Evolutionary conservation across 2,113 vertebrate species (phyloP).

Genomic region (Chloebia gouldiae): DNA sequence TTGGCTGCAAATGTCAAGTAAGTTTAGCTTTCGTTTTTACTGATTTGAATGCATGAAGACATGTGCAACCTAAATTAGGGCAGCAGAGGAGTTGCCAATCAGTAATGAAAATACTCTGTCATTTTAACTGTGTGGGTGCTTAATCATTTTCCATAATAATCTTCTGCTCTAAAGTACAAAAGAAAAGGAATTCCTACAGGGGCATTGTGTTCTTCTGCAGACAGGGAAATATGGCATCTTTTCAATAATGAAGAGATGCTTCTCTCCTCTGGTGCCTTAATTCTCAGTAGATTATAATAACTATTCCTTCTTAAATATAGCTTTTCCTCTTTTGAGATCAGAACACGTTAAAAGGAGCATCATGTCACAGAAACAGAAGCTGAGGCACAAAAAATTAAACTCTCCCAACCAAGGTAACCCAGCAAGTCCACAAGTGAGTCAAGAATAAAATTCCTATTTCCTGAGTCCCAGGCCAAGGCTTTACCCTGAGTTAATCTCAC

Average conservation of each 20-base stretch:
- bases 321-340: background rate
- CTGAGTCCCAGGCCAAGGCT: background rate
- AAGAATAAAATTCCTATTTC: background rate
- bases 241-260: background rate
- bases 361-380: background rate
- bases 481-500: background rate
- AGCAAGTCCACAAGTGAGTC: background rate
- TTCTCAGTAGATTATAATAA: background rate
- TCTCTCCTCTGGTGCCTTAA: background rate
- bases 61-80: conserved; percentile 3
- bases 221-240: background rate
- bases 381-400: background rate
- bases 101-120: background rate
- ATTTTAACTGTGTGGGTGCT: conserved; percentile 22
- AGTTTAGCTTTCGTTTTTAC: conserved; percentile 19
- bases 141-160: conserved; percentile 31
- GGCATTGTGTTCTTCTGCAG: background rate
- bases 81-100: conserved; percentile 19
- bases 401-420: background rate
- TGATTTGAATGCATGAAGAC: background rate
- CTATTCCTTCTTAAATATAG: background rate
- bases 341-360: background rate
- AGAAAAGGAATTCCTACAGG: background rate
- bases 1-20: background rate
- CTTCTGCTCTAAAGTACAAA: background rate